Base-by-base conservation (phyloP, 2,797 vertebrate genomes). In the Typhlichthys subterraneus region DNA sequence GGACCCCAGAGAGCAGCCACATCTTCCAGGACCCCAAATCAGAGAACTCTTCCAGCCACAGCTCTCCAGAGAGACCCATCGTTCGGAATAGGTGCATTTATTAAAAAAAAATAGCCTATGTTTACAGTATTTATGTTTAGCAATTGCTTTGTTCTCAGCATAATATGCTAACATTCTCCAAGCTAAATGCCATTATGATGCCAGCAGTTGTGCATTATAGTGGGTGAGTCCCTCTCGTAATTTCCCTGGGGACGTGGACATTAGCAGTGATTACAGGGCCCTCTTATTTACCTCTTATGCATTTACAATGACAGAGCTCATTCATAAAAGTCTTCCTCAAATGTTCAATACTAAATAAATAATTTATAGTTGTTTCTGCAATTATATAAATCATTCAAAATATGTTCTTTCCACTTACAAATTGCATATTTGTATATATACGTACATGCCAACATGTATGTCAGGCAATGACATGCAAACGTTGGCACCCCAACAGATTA, bases 331-430 rank as follows among this genome's bases (percentile, higher is more conserved):
- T 82, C 89, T 92, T 70, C 86, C 88, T 85, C 82, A 63, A 72
- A 73, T 54, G 55, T 92, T 85, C 77, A 69, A 93, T 94, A 94
- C 94, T 76, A 79, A 95, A 95, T 29, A 97, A 97, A 98, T 98
- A 98, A 96, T 98, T 29, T 3, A 96, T 96, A 98, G 98, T 96
- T 96, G 93, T 86, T 88, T 90, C 90, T 93, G 95, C 95, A 96
- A 93, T 95, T 95, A 96, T 95, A 98, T 98, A 98, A 98, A 98
- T 98, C 97, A 96, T 92, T 96, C 93, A 95, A 93, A 88, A 93
- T 92, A 91, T 93, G 90, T 94, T 94, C 93, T 95, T 94, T 93
- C 88, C 76, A 73, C 80, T 85, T 84, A 89, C 72, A 51, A 87
- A 90, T 91, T 91, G 81, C 81, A 84, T 79, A 79, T 76, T 77